phyloP scores from a whole-genome alignment of 2,888 invertebrate species.

The Clostera curtula region DNA sequence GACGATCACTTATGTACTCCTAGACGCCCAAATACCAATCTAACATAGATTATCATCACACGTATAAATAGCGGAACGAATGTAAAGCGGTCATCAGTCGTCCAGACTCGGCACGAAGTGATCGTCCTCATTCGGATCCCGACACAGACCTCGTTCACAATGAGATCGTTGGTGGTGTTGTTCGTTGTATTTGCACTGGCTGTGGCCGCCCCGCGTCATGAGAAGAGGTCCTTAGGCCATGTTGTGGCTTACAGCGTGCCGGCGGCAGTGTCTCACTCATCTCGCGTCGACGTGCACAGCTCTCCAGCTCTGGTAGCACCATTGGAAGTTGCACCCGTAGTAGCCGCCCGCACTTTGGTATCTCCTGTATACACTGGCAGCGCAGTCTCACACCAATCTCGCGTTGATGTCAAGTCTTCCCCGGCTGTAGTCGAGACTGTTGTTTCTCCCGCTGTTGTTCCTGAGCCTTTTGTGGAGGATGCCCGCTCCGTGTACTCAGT shows the following conservation, averaged over 20 bases:
- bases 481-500: constrained; percentile 10
- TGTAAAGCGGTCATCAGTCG: constrained; percentile 39
- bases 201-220: constrained; percentile 32
- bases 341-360: constrained; percentile 22
- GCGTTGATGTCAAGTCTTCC: constrained; percentile 39
- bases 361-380: constrained; percentile 17
- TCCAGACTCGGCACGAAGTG: constrained; percentile 45
- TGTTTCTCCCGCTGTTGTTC: constrained; percentile 10
- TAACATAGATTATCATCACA: constrained; percentile 39
- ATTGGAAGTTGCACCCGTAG: constrained; percentile 25
- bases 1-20: constrained; percentile 37
- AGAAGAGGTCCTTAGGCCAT: constrained; percentile 37
- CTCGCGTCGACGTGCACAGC: constrained; percentile 55
- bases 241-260: constrained; percentile 30
- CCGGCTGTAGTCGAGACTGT: constrained; percentile 32
- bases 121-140: constrained; percentile 35
- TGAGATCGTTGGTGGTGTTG: constrained; percentile 64
- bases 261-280: constrained; percentile 57
- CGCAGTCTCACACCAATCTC: constrained; percentile 35
- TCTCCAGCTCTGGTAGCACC: constrained; percentile 33
- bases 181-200: constrained; percentile 42
- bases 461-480: constrained; percentile 9
- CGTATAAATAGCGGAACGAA: constrained; percentile 52
- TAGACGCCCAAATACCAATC: constrained; percentile 31
- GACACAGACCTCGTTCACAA: constrained; percentile 55